Evolutionary conservation across 2,113 vertebrate species (phyloP), one percentile per base, ranked within the genome.

Genomic region (Dryoscopus gambensis): DNA sequence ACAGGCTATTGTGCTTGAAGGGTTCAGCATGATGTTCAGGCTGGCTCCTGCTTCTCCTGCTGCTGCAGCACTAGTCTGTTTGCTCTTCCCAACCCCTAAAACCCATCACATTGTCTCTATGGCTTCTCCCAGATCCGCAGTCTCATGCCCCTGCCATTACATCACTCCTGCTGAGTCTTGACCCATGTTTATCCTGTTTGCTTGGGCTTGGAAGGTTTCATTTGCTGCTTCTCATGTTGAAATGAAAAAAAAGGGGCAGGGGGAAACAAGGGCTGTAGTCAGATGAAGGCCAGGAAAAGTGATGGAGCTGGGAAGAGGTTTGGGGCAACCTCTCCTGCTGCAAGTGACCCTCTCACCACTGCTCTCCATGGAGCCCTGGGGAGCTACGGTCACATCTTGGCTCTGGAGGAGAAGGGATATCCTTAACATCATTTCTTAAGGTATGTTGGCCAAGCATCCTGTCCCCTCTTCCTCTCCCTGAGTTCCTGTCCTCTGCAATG

Each of bases 401-500:
- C 96, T 94, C 90, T 75, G 86, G 83, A 96, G 86, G 62, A 96
- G 89, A 97, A 79, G 96, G 96, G 96, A 97, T 97, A 97, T 97
- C 96, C 96, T 97, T 96, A 82, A 84, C 90, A 96, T 96, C 8
- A 92, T 91, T 84, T 94, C 94, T 97, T 93, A 81, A 93, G 92
- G 89, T 90, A 47, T 96, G 96, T 89, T 89, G 94, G 56, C 88
- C 17, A 4, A 90, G 84, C 93, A 96, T 97, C 97, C 87, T 84
- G 96, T 88, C 94, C 89, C 64, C 55, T 94, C 69, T 95, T 97
- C 96, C 97, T 95, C 89, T 94, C 87, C 64, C 63, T 33, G 73
- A 92, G 90, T 96, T 97, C 97, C 96, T 96, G 95, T 91, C 65
- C 78, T 79, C 90, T 89, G 89, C 82, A 81, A 89, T 63, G 73